Conservation (phyloP, 2,797 vertebrate species). For the Alosa sapidissima region DNA sequence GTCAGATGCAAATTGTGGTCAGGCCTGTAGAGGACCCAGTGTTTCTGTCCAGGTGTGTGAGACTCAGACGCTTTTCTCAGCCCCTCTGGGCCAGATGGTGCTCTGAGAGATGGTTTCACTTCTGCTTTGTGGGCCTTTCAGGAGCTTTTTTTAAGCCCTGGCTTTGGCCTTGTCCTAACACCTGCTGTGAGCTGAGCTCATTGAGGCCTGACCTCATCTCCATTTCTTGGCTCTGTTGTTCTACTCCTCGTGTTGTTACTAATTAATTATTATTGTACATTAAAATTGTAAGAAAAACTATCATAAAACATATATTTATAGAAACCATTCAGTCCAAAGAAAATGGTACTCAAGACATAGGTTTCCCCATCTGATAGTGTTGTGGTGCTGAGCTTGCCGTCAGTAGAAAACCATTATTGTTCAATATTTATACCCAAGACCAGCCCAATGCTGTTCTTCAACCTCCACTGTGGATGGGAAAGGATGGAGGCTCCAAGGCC, state of each 20-base stretch:
- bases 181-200: slow-evolving; percentile 51
- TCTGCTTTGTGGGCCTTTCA: background rate
- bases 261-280: no score
- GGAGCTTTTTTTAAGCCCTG: slow-evolving; percentile 26
- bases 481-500: slow-evolving; percentile 36
- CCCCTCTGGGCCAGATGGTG: background rate
- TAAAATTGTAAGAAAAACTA: no score
- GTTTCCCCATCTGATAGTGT: no score
- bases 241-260: slow-evolving; percentile 5
- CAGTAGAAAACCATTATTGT: no score
- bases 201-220: slow-evolving; percentile 52
- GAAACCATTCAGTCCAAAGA: no score
- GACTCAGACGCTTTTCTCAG: background rate
- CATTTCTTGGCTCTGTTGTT: slow-evolving; percentile 47
- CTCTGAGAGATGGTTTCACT: background rate
- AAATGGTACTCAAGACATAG: no score
- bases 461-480: slow-evolving; percentile 47
- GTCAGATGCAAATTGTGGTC: slow-evolving; percentile 12
- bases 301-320: no score
- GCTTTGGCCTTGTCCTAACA: slow-evolving; percentile 56
- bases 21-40: background rate
- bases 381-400: no score
- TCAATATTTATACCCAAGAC: no score
- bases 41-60: background rate
- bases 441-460: slow-evolving; percentile 53